Conservation (phyloP, 2,113 vertebrate genomes). For the Empidonax alnorum region DNA sequence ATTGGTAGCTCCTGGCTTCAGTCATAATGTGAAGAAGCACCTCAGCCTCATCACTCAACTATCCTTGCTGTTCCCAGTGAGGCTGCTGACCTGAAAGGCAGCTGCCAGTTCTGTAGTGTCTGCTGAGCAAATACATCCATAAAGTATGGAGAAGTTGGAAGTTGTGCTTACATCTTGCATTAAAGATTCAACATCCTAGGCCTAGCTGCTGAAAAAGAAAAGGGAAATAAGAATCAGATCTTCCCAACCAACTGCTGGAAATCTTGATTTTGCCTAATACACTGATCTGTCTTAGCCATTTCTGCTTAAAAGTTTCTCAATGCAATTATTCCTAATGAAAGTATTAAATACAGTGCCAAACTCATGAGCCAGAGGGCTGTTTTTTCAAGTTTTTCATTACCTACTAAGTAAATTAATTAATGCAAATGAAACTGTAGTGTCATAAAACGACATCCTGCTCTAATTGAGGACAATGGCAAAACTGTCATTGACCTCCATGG, state of each 20-base stretch:
- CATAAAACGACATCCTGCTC: constrained; percentile 18
- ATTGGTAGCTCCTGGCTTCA: neutral
- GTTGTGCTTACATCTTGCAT: neutral
- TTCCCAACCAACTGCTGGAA: neutral
- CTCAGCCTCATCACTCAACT: neutral
- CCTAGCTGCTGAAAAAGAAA: neutral
- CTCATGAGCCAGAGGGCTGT: constrained; percentile 23
- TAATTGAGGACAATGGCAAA: constrained; percentile 60
- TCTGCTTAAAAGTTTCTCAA: constrained; percentile 40
- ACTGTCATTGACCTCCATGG: constrained; percentile 51
- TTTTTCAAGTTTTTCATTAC: constrained; percentile 56
- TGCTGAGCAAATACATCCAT: neutral
- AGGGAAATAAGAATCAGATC: neutral
- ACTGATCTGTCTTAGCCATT: neutral
- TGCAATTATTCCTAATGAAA: constrained; percentile 52
- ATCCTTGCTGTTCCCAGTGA: neutral
- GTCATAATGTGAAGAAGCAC: neutral
- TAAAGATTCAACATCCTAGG: neutral
- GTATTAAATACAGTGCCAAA: constrained; percentile 27
- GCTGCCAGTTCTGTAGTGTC: neutral
- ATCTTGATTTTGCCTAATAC: neutral
- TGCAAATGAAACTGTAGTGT: constrained; percentile 49
- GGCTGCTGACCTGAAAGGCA: neutral
- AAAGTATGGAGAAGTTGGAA: neutral
- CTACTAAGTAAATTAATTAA: constrained; percentile 66